Percentiles rank a stretch among this genome's conserved stretches.
Conservation (phyloP, 2,797 vertebrate species). For the Eospalax fontanierii region DNA sequence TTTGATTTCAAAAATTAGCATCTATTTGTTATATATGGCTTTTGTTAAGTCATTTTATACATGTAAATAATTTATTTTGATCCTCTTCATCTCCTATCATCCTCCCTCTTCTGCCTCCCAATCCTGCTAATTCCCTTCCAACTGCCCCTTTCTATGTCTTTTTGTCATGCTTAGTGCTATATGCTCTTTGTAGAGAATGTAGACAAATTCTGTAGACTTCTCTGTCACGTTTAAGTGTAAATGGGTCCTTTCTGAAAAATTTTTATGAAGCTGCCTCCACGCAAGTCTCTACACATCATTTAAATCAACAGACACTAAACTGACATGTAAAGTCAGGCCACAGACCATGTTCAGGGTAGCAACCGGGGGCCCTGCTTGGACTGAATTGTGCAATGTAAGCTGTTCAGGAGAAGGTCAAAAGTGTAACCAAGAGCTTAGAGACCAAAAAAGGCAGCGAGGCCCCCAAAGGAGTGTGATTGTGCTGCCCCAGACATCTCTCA, state of each 20-base stretch:
- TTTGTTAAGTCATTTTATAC: neutral
- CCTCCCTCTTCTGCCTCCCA: neutral
- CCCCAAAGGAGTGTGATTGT: neutral
- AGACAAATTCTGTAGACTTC: neutral
- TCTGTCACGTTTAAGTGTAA: neutral
- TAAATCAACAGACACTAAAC: neutral
- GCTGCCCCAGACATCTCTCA: neutral
- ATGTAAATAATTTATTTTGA: neutral
- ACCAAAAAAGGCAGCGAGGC: constrained; percentile 46
- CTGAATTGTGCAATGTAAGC: constrained; percentile 44
- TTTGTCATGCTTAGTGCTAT: neutral
- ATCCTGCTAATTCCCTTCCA: neutral
- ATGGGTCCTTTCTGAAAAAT: neutral
- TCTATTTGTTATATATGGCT: neutral
- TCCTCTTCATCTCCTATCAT: too few species aligned
- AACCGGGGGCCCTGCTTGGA: neutral
- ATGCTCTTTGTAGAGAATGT: neutral
- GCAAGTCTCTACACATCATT: constrained; percentile 1
- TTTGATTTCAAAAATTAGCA: neutral
- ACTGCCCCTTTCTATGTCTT: neutral
- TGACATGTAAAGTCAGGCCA: constrained; percentile 26
- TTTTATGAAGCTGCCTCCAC: neutral
- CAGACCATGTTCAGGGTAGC: neutral
- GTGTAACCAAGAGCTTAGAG: neutral
- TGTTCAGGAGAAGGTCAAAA: constrained; percentile 62